These are phyloP conservation scores for Lycaon pictus DNA, from an alignment of 2,113 vertebrate species.

Conservation along the genomic window DNA sequence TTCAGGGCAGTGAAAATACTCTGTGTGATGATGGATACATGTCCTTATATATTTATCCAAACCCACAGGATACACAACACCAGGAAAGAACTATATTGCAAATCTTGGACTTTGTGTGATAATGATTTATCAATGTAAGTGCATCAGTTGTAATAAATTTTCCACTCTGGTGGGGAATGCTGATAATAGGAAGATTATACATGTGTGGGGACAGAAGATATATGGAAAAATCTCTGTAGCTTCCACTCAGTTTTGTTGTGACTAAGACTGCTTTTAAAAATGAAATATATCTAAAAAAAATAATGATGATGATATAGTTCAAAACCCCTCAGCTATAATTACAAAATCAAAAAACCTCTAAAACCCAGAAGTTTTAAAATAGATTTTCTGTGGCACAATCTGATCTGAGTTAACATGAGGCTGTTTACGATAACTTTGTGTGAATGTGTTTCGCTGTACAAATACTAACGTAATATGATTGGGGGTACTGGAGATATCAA, in stretches of 20 bases:
- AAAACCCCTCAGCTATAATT: not conserved
- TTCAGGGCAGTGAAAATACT: not conserved
- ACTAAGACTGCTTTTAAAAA: not conserved
- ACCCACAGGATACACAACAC: not conserved
- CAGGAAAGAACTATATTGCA: not conserved
- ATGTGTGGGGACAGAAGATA: not conserved
- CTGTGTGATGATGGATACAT: not conserved
- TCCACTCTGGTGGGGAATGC: not conserved
- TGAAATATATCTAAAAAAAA: not conserved
- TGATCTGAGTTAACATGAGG: not conserved
- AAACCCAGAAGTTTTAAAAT: conserved; percentile 10
- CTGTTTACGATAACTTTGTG: not conserved
- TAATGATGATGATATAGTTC: not conserved
- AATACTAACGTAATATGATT: not conserved
- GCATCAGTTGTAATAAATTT: not conserved
- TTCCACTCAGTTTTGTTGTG: not conserved
- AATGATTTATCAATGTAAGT: not conserved
- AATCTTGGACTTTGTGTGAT: not conserved
- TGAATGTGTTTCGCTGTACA: conserved; percentile 1
- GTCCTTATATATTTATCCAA: not conserved
- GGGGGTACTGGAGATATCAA: not conserved
- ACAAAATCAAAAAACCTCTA: not conserved
- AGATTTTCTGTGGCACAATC: not conserved
- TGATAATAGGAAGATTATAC: not conserved
- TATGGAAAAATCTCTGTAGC: not conserved